These are phyloP conservation scores for Penaeus chinensis DNA, from an alignment of 1,140 invertebrate species.

Conservation along the genomic window DNA sequence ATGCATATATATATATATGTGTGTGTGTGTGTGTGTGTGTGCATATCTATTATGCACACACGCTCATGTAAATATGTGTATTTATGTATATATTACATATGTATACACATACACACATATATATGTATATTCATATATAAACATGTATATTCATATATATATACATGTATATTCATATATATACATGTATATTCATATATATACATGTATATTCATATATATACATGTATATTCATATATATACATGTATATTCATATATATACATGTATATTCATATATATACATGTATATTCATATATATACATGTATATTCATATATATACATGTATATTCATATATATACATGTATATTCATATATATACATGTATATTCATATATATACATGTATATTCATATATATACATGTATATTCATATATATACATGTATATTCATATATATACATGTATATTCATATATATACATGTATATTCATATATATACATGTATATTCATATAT, in stretches of 20 bases:
- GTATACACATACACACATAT: neutral
- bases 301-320: slow-evolving; percentile 1
- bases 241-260: slow-evolving; percentile 12
- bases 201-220: neutral
- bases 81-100: slow-evolving; percentile 4
- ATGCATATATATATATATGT: slow-evolving; percentile 11
- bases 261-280: neutral
- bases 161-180: neutral
- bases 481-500: slow-evolving; percentile 5
- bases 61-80: neutral
- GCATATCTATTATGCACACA: neutral
- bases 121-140: neutral
- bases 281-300: slow-evolving; percentile 1
- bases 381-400: neutral
- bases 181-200: neutral
- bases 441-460: slow-evolving; percentile 7
- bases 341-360: neutral
- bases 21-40: neutral
- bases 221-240: neutral
- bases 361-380: slow-evolving; percentile 10
- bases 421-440: neutral
- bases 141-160: neutral
- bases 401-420: slow-evolving; percentile 7
- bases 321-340: slow-evolving; percentile 9
- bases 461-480: slow-evolving; percentile 9